Evolutionary conservation across 1,140 invertebrate genomes (phyloP), one percentile per base, ranked within the genome.

Genomic region (Hermetia illucens): DNA sequence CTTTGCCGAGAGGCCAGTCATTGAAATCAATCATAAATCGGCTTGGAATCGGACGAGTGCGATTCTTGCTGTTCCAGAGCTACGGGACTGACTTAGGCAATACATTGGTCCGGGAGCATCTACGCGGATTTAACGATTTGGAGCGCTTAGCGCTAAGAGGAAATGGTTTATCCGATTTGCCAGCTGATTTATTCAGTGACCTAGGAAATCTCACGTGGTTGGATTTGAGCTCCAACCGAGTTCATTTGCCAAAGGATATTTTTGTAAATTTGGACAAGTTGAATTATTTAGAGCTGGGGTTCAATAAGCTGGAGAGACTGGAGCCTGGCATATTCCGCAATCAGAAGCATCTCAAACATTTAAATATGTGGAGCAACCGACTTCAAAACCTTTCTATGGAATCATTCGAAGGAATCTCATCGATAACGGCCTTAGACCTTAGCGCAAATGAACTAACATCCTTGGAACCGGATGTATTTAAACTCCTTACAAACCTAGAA

Each of bases 281-380:
- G 8, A 53, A 70, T 41, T 66, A 65, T 31, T 63, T 80, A 20
- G 74, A 77, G 47, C 57, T 80, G 37, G 72, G 70, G 24, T 61
- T 65, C 36, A 78, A 78, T 46, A 64, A 69, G 33, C 50, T 79
- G 44, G 58, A 52, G 4, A 59, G 63, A 46, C 53, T 79, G 43
- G 67, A 70, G 12, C 58, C 58, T 3, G 70, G 67, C 10, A 55
- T 74, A 25, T 78, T 80, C 46, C 57, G 63, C 27, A 66, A 73
- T 51, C 61, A 76, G 43, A 60, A 58, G 17, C 66, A 68, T 37
- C 47, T 80, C 24, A 55, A 58, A 39, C 64, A 66, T 20, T 49
- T 78, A 22, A 75, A 74, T 40, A 48, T 79, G 20, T 75, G 74
- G 73, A 65, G 66, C 45, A 79, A 76, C 46, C 64, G 67, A 39